Percentiles rank a stretch among this genome's conserved stretches.
phyloP scores from a whole-genome alignment of 30 jellyfish, hydroid and myxozoan genomes.

The Haliclystus octoradiatus region DNA sequence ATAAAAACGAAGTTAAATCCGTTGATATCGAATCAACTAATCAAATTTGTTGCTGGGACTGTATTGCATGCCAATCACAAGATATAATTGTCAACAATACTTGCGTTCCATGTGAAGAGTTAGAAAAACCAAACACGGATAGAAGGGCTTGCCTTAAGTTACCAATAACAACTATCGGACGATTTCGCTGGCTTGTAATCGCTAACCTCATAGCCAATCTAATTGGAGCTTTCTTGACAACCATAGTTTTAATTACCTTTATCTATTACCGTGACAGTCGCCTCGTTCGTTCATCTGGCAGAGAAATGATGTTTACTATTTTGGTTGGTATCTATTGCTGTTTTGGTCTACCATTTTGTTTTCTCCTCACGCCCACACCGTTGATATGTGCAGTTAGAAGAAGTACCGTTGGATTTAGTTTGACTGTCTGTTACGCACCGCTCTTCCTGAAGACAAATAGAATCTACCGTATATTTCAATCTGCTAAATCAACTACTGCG shows the following conservation, averaged over 20 bases:
- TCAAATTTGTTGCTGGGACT: constrained; percentile 33
- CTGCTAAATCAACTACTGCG: constrained; percentile 46
- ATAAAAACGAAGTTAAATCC: no score
- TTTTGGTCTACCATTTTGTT: no score
- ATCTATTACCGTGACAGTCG: no score
- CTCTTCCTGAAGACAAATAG: constrained; percentile 49
- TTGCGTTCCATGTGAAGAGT: constrained; percentile 5
- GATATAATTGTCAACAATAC: constrained; percentile 14
- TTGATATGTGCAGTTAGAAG: constrained; percentile 38
- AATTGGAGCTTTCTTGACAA: no score
- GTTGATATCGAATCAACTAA: no score
- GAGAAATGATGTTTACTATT: no score
- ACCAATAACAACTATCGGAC: constrained; percentile 5
- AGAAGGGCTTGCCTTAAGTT: constrained; percentile 13
- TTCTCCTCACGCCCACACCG: no score
- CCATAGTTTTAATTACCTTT: no score
- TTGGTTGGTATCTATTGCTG: no score
- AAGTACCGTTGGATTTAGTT: constrained; percentile 61
- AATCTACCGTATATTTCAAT: constrained; percentile 48
- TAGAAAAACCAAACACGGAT: constrained; percentile 3
- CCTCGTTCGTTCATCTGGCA: no score
- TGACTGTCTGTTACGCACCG: constrained; percentile 56
- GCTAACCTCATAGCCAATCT: no score
- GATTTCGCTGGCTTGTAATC: no score
- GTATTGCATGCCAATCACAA: constrained; percentile 5